These are phyloP conservation scores for Pangasianodon gigas DNA, from an alignment of 2,113 vertebrate species.

Conservation along the genomic window DNA sequence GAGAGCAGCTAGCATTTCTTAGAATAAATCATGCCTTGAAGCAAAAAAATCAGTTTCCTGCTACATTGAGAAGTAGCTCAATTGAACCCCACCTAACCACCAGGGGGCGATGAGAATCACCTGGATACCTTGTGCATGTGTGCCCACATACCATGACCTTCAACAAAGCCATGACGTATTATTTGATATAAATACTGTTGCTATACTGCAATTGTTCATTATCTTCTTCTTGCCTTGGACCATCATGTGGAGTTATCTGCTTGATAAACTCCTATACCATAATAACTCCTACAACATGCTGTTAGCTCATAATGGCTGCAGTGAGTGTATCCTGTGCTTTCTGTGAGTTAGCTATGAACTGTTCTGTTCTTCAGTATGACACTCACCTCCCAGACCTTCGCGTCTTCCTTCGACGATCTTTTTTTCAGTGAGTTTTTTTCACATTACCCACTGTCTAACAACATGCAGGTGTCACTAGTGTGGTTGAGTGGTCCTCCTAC, in stretches of 20 bases:
- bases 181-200: background rate
- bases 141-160: no score
- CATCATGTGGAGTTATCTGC: background rate
- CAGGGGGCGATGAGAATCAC: background rate
- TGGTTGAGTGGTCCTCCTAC: background rate
- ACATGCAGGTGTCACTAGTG: background rate
- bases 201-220: background rate
- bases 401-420: background rate
- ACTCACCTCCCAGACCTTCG: background rate
- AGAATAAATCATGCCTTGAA: background rate
- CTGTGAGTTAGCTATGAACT: background rate
- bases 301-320: background rate
- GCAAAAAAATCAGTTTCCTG: background rate
- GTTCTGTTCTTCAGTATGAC: background rate
- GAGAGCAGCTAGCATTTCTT: background rate
- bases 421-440: background rate
- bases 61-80: background rate
- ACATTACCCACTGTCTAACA: background rate
- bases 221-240: background rate
- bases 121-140: background rate
- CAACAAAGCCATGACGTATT: background rate
- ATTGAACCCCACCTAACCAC: background rate
- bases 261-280: background rate
- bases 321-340: background rate
- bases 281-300: background rate